phyloP scores from a whole-genome alignment of 2,888 invertebrate species.

The Agrochola litura region DNA sequence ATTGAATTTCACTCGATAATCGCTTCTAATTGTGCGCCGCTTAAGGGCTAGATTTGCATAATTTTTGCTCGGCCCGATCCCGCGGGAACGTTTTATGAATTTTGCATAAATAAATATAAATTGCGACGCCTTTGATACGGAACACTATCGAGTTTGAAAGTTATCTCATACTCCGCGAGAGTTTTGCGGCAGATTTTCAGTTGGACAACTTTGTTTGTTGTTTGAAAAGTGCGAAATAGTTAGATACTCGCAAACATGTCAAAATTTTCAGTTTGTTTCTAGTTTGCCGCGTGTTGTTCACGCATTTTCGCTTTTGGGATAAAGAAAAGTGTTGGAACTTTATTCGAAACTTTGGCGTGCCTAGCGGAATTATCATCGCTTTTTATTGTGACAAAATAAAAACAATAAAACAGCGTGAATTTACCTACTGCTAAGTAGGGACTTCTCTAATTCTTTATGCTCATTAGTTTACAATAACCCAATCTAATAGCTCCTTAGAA shows the following conservation, averaged over 20 bases:
- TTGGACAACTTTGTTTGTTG: conserved; percentile 50
- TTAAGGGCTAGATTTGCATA: conserved; percentile 87
- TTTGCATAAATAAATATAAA: conserved; percentile 87
- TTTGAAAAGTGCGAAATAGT: conserved; percentile 58
- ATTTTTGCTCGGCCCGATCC: conserved; percentile 79
- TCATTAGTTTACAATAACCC: background rate
- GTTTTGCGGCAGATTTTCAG: conserved; percentile 60
- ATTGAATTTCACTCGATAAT: conserved; percentile 84
- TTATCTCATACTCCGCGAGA: conserved; percentile 54
- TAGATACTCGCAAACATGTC: conserved; percentile 54
- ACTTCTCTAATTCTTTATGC: no score
- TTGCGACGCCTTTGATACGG: conserved; percentile 76
- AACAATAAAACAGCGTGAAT: background rate
- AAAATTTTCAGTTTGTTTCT: conserved; percentile 49
- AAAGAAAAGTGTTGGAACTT: conserved; percentile 12
- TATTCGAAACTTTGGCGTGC: conserved; percentile 8
- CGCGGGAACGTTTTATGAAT: conserved; percentile 81
- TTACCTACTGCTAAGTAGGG: background rate
- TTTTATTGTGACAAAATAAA: background rate
- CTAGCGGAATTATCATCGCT: background rate
- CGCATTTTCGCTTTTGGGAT: conserved; percentile 44
- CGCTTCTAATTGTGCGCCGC: conserved; percentile 84
- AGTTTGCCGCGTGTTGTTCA: conserved; percentile 51
- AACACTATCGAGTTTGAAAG: conserved; percentile 79
- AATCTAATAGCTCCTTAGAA: background rate